Conservation (phyloP, 2,888 invertebrate species). For the Acleris sparsana region DNA sequence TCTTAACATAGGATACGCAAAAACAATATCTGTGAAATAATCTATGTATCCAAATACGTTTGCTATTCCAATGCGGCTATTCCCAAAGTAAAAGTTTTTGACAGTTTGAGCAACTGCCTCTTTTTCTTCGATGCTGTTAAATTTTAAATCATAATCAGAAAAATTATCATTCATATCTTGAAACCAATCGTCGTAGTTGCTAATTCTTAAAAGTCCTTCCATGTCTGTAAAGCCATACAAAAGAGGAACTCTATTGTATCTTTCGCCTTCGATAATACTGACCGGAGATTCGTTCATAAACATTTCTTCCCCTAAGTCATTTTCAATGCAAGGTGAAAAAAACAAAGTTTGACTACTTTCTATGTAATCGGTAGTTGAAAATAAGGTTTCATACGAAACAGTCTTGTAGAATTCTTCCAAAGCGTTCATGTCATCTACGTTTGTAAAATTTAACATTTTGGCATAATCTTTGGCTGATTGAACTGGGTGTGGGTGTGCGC, state of each 20-base stretch:
- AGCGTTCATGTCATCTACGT: background rate
- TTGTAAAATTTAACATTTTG: constrained; percentile 1
- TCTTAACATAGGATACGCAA: constrained; percentile 13
- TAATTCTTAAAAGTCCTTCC: constrained; percentile 36
- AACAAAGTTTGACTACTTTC: background rate
- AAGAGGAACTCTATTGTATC: constrained; percentile 28
- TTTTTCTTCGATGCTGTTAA: constrained; percentile 27
- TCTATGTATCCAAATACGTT: constrained; percentile 11
- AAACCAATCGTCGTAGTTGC: constrained; percentile 20
- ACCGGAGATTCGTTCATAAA: constrained; percentile 20
- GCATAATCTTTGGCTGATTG: constrained; percentile 7
- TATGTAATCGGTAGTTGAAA: background rate
- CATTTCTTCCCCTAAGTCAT: constrained; percentile 4
- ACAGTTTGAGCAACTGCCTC: constrained; percentile 2
- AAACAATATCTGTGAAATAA: constrained; percentile 2
- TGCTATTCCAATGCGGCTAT: background rate
- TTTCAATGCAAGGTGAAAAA: constrained; percentile 8
- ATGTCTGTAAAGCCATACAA: constrained; percentile 29
- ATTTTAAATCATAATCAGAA: constrained; percentile 33
- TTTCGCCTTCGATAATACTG: constrained; percentile 25
- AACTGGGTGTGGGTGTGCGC: constrained; percentile 18
- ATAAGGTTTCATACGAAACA: background rate
- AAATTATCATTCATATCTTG: constrained; percentile 35
- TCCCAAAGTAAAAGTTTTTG: constrained; percentile 2
- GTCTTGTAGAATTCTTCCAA: constrained; percentile 17